These are phyloP conservation scores for Oreochromis aureus DNA, from an alignment of 2,113 vertebrate species.

Conservation along the genomic window DNA sequence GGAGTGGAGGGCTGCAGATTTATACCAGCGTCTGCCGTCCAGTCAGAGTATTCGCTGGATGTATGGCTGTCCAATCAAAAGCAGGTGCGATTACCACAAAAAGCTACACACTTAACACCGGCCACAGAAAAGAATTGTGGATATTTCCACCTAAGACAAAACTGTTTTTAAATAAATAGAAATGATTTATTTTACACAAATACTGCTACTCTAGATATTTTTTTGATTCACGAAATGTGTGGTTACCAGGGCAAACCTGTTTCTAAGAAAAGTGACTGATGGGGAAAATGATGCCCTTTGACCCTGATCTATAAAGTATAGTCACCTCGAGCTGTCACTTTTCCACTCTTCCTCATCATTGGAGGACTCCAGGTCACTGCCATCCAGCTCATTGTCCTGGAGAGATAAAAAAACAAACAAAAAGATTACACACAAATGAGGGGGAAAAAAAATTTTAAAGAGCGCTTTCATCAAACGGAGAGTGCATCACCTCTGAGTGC, in stretches of 20 bases:
- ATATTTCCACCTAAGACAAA: neutral
- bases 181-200: neutral
- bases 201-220: neutral
- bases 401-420: neutral
- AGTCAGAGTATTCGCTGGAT: constrained; percentile 91
- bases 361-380: constrained; percentile 81
- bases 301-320: neutral
- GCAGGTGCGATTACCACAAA: neutral
- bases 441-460: neutral
- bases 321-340: constrained; percentile 87
- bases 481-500: constrained; percentile 18
- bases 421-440: neutral
- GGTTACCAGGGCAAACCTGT: neutral
- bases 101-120: neutral
- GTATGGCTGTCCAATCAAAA: constrained; percentile 75
- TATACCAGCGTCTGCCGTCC: constrained; percentile 91
- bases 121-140: neutral
- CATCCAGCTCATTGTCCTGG: constrained; percentile 81
- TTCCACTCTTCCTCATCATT: constrained; percentile 90
- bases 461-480: neutral
- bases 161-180: too few relatives aligned
- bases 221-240: neutral
- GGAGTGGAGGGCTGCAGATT: constrained; percentile 84
- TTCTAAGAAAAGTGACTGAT: neutral
- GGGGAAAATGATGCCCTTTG: neutral